These are phyloP conservation scores for Drosophila neoperkinsi DNA, from an alignment of 2,888 invertebrate genomes.

Conservation along the genomic window DNA sequence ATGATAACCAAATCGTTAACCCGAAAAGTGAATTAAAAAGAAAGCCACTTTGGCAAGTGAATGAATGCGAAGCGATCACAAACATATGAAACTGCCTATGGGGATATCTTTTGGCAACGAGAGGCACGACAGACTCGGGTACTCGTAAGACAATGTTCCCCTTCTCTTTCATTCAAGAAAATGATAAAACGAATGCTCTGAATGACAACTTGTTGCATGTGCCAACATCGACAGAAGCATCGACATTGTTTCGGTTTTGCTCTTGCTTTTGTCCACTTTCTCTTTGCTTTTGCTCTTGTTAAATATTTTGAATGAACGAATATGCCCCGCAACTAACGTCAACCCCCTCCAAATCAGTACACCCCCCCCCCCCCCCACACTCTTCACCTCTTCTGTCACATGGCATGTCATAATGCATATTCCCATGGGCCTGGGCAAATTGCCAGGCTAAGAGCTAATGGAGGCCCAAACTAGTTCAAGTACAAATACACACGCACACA, in stretches of 20 bases:
- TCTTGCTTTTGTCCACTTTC: background rate
- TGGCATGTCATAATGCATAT: slow-evolving; percentile 55
- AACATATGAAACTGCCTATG: background rate
- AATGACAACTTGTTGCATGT: slow-evolving; percentile 47
- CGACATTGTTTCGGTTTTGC: background rate
- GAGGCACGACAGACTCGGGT: background rate
- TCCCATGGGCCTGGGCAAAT: slow-evolving; percentile 64
- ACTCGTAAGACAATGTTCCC: background rate
- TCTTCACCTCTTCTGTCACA: background rate
- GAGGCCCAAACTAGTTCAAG: slow-evolving; percentile 70
- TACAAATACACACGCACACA: slow-evolving; percentile 46
- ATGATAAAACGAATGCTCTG: background rate
- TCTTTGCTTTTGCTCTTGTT: background rate
- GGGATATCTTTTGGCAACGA: background rate
- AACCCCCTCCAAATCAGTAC: background rate
- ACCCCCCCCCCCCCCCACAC: too few relatives aligned
- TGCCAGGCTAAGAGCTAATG: slow-evolving; percentile 62
- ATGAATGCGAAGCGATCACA: background rate
- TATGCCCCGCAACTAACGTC: background rate
- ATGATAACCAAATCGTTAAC: background rate
- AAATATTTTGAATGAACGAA: background rate
- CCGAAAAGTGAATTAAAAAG: background rate
- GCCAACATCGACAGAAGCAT: background rate
- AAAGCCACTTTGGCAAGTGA: background rate
- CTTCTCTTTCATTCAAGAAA: slow-evolving; percentile 33